phyloP scores from a whole-genome alignment of 2,113 vertebrate genomes.

The Prunella fulvescens region DNA sequence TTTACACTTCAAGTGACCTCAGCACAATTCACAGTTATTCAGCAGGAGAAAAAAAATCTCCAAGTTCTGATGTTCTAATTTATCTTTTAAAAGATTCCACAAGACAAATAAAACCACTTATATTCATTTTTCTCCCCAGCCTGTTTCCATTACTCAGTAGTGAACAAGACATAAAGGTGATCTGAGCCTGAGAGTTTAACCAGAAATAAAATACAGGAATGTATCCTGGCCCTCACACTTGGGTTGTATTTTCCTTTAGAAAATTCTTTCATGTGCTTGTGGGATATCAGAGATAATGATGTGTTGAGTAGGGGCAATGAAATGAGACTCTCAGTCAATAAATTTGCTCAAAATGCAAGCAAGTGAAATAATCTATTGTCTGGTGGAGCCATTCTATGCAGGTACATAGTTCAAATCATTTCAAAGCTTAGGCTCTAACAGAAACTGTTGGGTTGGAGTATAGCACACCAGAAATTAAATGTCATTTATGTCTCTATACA shows the following conservation, averaged over 20 bases:
- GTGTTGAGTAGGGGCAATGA: neutral
- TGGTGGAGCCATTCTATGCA: neutral
- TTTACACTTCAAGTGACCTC: neutral
- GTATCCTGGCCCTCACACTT: neutral
- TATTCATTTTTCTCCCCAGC: neutral
- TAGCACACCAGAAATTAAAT: neutral
- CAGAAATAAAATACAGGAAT: neutral
- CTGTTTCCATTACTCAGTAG: neutral
- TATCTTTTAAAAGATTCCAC: neutral
- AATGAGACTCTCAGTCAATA: conserved; percentile 11
- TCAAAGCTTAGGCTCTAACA: neutral
- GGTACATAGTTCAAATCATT: neutral
- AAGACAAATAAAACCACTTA: neutral
- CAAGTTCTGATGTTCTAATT: neutral
- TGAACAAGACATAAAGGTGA: neutral
- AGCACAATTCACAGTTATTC: neutral
- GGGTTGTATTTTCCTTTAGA: neutral
- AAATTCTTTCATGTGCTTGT: neutral
- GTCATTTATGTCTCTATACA: neutral
- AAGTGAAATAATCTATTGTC: neutral
- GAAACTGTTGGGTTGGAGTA: neutral
- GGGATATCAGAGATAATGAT: neutral
- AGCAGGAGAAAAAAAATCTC: neutral
- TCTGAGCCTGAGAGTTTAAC: neutral
- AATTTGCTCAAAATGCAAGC: conserved; percentile 7